phyloP scores from a whole-genome alignment of 2,888 invertebrate genomes.

The Shargacucullia verbasci region DNA sequence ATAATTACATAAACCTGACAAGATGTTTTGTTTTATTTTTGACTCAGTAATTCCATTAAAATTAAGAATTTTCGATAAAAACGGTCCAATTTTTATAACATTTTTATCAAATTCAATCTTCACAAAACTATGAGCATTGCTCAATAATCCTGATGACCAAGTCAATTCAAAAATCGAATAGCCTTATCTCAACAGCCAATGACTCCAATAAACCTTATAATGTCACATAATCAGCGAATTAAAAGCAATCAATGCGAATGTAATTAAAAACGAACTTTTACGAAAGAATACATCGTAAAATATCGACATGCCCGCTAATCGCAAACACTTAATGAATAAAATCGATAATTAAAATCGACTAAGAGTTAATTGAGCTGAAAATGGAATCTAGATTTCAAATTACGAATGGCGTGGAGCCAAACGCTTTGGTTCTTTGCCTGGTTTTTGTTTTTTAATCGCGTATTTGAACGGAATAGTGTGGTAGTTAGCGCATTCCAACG shows the following conservation, averaged over 20 bases:
- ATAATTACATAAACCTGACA: constrained; percentile 24
- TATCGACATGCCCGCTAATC: constrained; percentile 86
- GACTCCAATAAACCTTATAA: constrained; percentile 64
- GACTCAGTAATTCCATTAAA: constrained; percentile 27
- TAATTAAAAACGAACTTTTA: constrained; percentile 79
- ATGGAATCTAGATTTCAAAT: constrained; percentile 79
- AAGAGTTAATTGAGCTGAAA: constrained; percentile 85
- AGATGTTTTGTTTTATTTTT: constrained; percentile 29
- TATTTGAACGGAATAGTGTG: constrained; percentile 43
- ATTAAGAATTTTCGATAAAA: constrained; percentile 28
- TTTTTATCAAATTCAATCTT: constrained; percentile 11
- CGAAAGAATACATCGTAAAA: constrained; percentile 79
- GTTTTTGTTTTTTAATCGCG: constrained; percentile 32
- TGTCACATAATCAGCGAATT: constrained; percentile 78
- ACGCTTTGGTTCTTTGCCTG: constrained; percentile 46
- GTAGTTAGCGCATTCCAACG: constrained; percentile 56
- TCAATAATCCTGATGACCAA: constrained; percentile 32
- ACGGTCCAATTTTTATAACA: constrained; percentile 20
- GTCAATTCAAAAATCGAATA: constrained; percentile 39
- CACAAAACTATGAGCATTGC: constrained; percentile 33
- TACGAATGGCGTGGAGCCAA: constrained; percentile 56
- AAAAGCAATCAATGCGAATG: constrained; percentile 71
- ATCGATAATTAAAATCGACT: constrained; percentile 84
- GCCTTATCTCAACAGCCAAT: constrained; percentile 56
- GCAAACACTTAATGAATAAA: constrained; percentile 85